A percentile compares a stretch with the other conserved stretches of the same genome.
Conservation (phyloP, 2,888 invertebrate species). For the Hydropsyche betteni region DNA sequence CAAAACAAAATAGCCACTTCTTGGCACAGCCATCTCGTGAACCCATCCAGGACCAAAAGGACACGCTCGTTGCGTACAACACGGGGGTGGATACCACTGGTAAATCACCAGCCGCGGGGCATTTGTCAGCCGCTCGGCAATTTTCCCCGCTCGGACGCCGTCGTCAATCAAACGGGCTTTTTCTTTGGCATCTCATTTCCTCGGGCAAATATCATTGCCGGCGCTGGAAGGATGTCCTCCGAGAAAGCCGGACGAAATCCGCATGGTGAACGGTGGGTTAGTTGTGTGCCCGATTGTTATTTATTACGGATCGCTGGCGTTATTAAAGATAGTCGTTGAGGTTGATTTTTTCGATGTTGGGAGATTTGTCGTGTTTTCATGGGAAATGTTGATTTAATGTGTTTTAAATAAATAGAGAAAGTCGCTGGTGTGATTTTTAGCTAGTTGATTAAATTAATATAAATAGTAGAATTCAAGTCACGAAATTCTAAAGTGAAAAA, state of each 20-base stretch:
- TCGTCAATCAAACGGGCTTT: slow-evolving; percentile 52
- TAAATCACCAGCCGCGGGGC: slow-evolving; percentile 6
- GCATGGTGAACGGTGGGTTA: not conserved
- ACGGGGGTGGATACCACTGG: not conserved
- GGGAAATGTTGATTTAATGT: too few species aligned
- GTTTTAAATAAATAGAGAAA: too few species aligned
- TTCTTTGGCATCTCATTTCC: slow-evolving; percentile 52
- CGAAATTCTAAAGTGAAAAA: too few species aligned
- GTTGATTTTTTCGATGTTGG: too few species aligned
- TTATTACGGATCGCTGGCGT: not conserved
- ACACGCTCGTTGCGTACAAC: not conserved
- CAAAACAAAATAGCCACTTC: too few species aligned
- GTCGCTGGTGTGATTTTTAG: too few species aligned
- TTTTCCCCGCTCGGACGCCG: slow-evolving; percentile 45
- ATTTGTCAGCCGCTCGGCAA: slow-evolving; percentile 40
- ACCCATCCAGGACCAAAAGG: too few species aligned
- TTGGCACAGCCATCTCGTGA: too few species aligned
- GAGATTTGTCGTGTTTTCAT: too few species aligned
- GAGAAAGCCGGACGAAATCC: not conserved
- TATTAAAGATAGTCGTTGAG: too few species aligned
- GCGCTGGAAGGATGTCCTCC: slow-evolving; percentile 3
- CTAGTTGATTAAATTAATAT: too few species aligned
- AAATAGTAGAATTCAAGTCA: too few species aligned
- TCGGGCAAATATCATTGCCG: slow-evolving; percentile 41
- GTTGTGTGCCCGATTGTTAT: slow-evolving; percentile 5